phyloP scores from a whole-genome alignment of 2,888 invertebrate species.

The Agrilus cyanescens region DNA sequence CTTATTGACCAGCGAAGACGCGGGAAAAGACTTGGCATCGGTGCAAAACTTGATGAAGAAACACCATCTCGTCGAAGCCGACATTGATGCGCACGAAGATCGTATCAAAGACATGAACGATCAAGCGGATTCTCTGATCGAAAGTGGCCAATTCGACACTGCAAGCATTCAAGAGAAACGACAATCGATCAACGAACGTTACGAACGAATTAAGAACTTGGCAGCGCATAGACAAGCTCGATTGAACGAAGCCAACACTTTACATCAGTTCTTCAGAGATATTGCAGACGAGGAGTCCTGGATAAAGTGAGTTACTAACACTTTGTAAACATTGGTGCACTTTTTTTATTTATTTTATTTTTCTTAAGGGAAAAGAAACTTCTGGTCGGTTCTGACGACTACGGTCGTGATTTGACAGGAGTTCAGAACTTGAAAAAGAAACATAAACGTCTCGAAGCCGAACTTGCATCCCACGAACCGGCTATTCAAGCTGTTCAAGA shows the following conservation, averaged over 20 bases:
- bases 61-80: slow-evolving; percentile 96
- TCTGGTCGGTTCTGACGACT: slow-evolving; percentile 94
- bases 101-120: slow-evolving; percentile 88
- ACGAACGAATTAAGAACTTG: slow-evolving; percentile 83
- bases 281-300: slow-evolving; percentile 99
- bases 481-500: slow-evolving; percentile 89
- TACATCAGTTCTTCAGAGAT: slow-evolving; percentile 98
- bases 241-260: slow-evolving; percentile 90
- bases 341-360: slow-evolving; percentile 11
- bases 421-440: slow-evolving; percentile 98
- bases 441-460: slow-evolving; percentile 97
- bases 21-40: slow-evolving; percentile 94
- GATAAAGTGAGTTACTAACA: slow-evolving; percentile 63
- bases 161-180: slow-evolving; percentile 92
- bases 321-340: not conserved
- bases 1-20: slow-evolving; percentile 88
- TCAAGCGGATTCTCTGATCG: slow-evolving; percentile 91
- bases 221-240: slow-evolving; percentile 86
- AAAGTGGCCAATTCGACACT: slow-evolving; percentile 95
- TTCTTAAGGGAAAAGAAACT: slow-evolving; percentile 83
- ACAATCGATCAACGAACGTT: slow-evolving; percentile 91
- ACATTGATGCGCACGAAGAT: slow-evolving; percentile 94
- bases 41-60: slow-evolving; percentile 98
- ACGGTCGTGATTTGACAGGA: slow-evolving; percentile 94
- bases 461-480: slow-evolving; percentile 94